Evolutionary conservation across 2,113 vertebrate genomes (phyloP).

Genomic region (Catharus minimus): DNA sequence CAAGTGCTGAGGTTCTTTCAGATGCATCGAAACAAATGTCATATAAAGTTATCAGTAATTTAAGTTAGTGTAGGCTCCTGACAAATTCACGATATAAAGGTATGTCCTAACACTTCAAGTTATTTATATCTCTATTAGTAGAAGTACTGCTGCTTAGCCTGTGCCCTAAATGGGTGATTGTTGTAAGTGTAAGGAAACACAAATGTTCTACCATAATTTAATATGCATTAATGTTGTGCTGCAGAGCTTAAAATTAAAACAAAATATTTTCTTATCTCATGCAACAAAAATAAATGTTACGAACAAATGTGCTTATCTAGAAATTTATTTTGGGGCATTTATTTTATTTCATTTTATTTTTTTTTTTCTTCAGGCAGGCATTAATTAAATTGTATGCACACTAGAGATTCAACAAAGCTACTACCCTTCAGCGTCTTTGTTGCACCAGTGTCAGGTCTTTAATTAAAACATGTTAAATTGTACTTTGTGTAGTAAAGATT

Average conservation of each 20-base stretch:
- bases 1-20: neutral
- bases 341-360: no score
- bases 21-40: neutral
- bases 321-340: neutral
- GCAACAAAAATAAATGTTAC: neutral
- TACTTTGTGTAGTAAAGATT: neutral
- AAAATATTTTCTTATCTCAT: slow-evolving; percentile 5
- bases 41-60: neutral
- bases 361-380: neutral
- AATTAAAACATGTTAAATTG: neutral
- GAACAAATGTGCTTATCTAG: neutral
- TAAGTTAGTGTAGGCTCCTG: neutral
- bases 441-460: neutral
- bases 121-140: neutral
- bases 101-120: neutral
- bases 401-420: neutral
- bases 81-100: neutral
- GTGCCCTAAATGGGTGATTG: neutral
- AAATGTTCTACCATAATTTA: neutral
- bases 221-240: neutral
- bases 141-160: neutral
- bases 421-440: neutral
- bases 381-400: neutral
- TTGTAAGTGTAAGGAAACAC: neutral
- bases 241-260: slow-evolving; percentile 19